Base-by-base conservation (phyloP, 2,113 vertebrate genomes). In the Promerops cafer region DNA sequence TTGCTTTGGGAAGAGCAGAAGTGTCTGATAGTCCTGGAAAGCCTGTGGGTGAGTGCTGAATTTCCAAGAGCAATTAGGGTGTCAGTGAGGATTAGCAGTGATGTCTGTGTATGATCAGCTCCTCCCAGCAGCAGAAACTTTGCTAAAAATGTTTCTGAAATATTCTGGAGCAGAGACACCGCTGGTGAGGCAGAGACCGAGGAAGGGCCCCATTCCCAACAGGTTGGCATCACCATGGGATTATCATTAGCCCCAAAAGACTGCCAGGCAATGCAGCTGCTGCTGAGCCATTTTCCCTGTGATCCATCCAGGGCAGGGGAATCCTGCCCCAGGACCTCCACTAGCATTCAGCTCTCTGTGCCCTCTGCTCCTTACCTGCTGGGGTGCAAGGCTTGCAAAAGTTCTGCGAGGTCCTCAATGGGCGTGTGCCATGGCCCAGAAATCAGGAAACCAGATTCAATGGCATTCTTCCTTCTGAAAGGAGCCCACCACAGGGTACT, bases 401-500 rank as follows among this genome's bases (percentile, higher is more conserved):
- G 21, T 50, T 42, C 49, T 27, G 24, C 0, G 0, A 30, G n/a
- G 44, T 31, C 23, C 39, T 49, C 3, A 9, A 70, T 22, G 15
- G 28, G 28, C 0, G 1, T 5, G 21, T 35, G 40, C 57, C 3
- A 2, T 4, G 13, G 47, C 35, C 42, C 31, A 44, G 42, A 35
- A 70, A 56, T 8, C 5, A 35, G 22, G 10, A 54, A 77, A 44
- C 16, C 54, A 78, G 40, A 6, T 49, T 39, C 56, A 10, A 53
- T 60, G 35, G 24, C 16, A 30, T 7, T 1, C 1, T 6, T 64
- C 44, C 20, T 63, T n/a, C 37, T 30, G 50, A 69, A 27, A 61
- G 63, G 24, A 40, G n/a, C 1, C 0, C 0, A 0, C 49, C 45
- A 66, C 1, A 7, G 44, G 35, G 19, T 19, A 23, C 8, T 56